phyloP scores from a whole-genome alignment of 2,888 invertebrate genomes.

The Scaptodrosophila latifasciaeformis region DNA sequence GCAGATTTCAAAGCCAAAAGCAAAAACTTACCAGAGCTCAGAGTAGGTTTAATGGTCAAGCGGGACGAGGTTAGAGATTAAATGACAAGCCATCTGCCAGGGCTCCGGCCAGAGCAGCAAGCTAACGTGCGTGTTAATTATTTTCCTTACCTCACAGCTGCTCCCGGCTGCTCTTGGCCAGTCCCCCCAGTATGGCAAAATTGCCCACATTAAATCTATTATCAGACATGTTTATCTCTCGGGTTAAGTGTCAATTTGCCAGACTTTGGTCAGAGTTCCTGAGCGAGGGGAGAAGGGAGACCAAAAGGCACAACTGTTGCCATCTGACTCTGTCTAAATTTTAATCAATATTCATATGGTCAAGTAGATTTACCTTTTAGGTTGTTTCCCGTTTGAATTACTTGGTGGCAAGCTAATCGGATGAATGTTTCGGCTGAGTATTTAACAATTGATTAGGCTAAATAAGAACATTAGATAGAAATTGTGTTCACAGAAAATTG shows the following conservation, averaged over 20 bases:
- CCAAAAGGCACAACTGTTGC: no score
- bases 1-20: slow-evolving; percentile 3
- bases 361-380: no score
- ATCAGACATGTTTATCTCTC: slow-evolving; percentile 47
- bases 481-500: no score
- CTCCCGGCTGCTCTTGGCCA: background rate
- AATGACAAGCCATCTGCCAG: no score
- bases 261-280: slow-evolving; percentile 4
- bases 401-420: no score
- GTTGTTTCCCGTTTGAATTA: no score
- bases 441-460: no score
- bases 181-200: slow-evolving; percentile 41
- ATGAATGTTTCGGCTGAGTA: no score
- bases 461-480: no score
- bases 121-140: slow-evolving; percentile 47
- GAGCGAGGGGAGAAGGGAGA: no score
- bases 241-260: slow-evolving; percentile 23
- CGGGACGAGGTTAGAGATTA: background rate
- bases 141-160: slow-evolving; percentile 19
- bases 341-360: no score
- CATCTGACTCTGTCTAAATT: no score
- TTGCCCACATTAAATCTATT: slow-evolving; percentile 47
- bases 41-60: background rate
- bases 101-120: background rate
- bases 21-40: background rate